Base-by-base conservation (phyloP, 2,113 vertebrate genomes). In the Hyaena hyaena region DNA sequence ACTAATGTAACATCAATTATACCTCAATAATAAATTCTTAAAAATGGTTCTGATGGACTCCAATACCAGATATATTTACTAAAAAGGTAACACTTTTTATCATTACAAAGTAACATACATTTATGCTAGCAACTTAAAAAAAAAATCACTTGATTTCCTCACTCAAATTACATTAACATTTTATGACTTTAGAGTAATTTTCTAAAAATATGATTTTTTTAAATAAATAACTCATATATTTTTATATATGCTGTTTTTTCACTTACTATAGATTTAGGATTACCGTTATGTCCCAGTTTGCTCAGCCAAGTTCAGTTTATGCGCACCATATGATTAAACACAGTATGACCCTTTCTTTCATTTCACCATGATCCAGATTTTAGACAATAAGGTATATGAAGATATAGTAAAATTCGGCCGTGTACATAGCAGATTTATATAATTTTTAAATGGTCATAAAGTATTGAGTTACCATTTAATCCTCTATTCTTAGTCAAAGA, bases 51-150 rank as follows among this genome's bases (percentile, higher is more conserved):
- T 84, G 55, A 73, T 10, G 48, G 84, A 35, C 35, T 94, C 63
- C 31, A 66, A 26, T 88, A 92, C 55, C 24, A 68, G 48, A 65
- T 65, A 74, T 35, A 81, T 82, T 74, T 82, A 94, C 23, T 81
- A 91, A 88, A 96, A 93, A 74, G 43, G 10, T 79, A 96, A 90
- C 2, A 31, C 28, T 80, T 96, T 79, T 90, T 55, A 55, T 91
- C 24, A 87, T 65, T 58, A 94, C 55, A 65, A 81, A 90, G 48
- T 77, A 94, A 94, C 14, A 93, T 10, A 76, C 0, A 0, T 91
- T 91, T 66, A 88, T 39, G 31, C 14, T 35, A 96, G 74, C 90
- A 93, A 85, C 17, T 76, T 65, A n/a, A 87, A 88, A 90, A 91
- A 91, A 23, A 92, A 65, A 53, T 10, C 9, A 45, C 50, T 81